A percentile compares a stretch with the other conserved stretches of the same genome.
phyloP scores from a whole-genome alignment of 1,140 invertebrate genomes.

The Drosophila sp. region DNA sequence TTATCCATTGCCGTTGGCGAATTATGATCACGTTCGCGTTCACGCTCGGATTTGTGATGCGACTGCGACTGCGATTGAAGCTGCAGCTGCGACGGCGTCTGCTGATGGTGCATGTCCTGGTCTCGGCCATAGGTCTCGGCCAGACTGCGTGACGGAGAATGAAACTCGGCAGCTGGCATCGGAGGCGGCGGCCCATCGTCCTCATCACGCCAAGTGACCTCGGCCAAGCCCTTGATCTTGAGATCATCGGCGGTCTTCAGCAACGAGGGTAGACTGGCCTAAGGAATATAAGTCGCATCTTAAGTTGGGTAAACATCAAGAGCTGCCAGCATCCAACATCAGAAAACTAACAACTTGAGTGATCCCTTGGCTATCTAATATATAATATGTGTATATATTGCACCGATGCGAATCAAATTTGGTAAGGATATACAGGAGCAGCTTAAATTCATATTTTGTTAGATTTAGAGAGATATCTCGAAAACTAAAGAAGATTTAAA shows the following conservation, averaged over 20 bases:
- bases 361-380: too few species aligned
- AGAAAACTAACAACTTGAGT: too few species aligned
- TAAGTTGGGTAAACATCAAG: too few species aligned
- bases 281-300: neutral
- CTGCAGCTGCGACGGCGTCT: constrained; percentile 43
- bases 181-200: constrained; percentile 82
- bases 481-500: too few species aligned
- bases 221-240: constrained; percentile 95
- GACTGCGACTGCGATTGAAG: constrained; percentile 39
- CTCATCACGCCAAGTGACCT: constrained; percentile 91
- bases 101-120: constrained; percentile 64
- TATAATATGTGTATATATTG: too few species aligned
- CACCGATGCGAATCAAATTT: too few species aligned
- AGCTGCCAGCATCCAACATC: too few species aligned
- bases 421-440: too few species aligned
- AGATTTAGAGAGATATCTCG: too few species aligned
- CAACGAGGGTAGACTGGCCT: constrained; percentile 93
- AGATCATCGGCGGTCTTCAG: constrained; percentile 96
- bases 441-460: too few species aligned
- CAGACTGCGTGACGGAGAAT: constrained; percentile 64
- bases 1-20: constrained; percentile 49
- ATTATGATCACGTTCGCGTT: constrained; percentile 35
- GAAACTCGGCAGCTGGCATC: constrained; percentile 81
- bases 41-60: constrained; percentile 15
- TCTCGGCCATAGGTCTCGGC: constrained; percentile 66